phyloP scores from a whole-genome alignment of 2,113 vertebrate species.

The Gymnobelideus leadbeateri region DNA sequence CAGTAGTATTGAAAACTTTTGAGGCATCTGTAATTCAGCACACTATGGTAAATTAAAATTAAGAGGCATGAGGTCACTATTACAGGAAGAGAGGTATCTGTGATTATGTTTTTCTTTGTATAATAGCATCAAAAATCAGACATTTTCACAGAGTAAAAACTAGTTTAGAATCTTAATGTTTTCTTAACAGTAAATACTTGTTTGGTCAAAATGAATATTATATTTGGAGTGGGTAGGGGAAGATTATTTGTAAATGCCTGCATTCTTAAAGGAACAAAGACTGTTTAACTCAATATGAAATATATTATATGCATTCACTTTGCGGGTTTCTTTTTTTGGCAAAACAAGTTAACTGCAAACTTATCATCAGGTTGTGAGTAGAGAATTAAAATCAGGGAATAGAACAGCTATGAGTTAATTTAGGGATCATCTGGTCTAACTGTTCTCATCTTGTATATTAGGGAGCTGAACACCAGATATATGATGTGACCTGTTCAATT shows the following conservation, averaged over 20 bases:
- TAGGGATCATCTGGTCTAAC: neutral
- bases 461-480: neutral
- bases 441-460: neutral
- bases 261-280: neutral
- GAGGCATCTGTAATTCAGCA: neutral
- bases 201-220: conserved; percentile 18
- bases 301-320: too few relatives aligned
- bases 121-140: neutral
- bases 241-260: neutral
- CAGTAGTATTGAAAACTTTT: neutral
- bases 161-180: neutral
- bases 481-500: neutral
- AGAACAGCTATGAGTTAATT: neutral
- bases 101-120: too few relatives aligned
- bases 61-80: neutral
- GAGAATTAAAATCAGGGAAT: neutral
- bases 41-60: neutral
- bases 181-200: neutral
- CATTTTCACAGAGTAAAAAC: conserved; percentile 23
- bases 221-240: conserved; percentile 47
- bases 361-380: neutral
- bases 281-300: too few relatives aligned
- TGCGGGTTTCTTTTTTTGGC: conserved; percentile 75
- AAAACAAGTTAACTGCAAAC: neutral
- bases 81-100: too few relatives aligned